Conservation (phyloP, 2,888 invertebrate genomes). For the Smittia sp. region DNA sequence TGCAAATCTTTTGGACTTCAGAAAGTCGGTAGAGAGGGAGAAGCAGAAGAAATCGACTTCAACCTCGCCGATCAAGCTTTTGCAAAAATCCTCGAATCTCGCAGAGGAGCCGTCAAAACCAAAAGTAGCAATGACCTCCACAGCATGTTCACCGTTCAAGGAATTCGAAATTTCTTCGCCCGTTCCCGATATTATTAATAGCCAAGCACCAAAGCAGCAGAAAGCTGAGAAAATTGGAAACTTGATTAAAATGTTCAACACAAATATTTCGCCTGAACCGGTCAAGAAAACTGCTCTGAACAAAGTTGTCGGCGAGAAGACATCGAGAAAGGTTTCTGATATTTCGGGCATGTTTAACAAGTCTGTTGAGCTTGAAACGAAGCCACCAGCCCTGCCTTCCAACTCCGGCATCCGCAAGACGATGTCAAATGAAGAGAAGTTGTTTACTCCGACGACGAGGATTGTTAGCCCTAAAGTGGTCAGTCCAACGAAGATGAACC, state of each 20-base stretch:
- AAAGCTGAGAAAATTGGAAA: conserved; percentile 41
- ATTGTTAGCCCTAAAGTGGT: conserved; percentile 10
- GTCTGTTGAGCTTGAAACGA: conserved; percentile 28
- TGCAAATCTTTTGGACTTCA: conserved; percentile 26
- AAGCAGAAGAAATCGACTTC: conserved; percentile 26
- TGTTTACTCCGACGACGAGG: neutral
- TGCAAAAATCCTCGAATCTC: conserved; percentile 1
- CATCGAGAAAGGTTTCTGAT: conserved; percentile 37
- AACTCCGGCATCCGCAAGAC: neutral
- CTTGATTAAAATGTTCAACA: conserved; percentile 41
- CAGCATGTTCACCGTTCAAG: conserved; percentile 36
- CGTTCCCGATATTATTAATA: conserved; percentile 12
- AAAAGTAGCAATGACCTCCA: conserved; percentile 26
- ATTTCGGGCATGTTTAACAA: conserved; percentile 29
- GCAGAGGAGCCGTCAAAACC: neutral
- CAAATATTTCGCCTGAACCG: conserved; percentile 24
- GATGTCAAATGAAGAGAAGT: neutral
- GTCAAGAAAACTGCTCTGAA: neutral
- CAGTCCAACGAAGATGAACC: conserved; percentile 26
- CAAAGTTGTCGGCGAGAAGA: conserved; percentile 12
- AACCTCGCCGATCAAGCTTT: conserved; percentile 13
- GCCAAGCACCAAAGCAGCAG: conserved; percentile 34
- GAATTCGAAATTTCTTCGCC: conserved; percentile 10
- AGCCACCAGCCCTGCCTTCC: neutral
- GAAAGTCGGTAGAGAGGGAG: conserved; percentile 27